These are phyloP conservation scores for Paratilapia polleni DNA, from an alignment of 2,113 vertebrate genomes.

Conservation along the genomic window DNA sequence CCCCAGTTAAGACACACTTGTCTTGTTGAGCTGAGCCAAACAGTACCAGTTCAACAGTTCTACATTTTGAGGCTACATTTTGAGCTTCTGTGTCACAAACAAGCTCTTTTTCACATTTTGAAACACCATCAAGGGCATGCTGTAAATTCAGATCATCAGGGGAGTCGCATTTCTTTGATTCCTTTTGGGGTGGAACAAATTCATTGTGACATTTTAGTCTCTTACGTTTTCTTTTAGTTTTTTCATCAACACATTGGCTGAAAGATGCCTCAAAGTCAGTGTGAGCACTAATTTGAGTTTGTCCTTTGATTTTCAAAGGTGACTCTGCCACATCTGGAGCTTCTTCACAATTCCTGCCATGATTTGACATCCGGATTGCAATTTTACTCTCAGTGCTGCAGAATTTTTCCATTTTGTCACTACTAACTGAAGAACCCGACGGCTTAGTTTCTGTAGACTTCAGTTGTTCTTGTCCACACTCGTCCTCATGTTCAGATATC, in stretches of 20 bases:
- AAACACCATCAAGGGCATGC: background rate
- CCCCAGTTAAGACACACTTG: background rate
- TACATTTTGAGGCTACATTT: background rate
- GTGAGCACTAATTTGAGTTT: background rate
- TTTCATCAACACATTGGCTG: background rate
- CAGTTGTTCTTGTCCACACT: background rate
- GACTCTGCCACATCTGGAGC: background rate
- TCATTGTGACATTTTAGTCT: background rate
- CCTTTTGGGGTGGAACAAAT: background rate
- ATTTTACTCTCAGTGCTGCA: background rate
- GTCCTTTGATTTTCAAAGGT: background rate
- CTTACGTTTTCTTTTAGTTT: background rate
- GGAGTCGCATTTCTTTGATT: background rate
- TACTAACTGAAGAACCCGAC: background rate
- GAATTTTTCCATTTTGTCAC: background rate
- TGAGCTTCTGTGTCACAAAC: background rate
- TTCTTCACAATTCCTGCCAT: background rate
- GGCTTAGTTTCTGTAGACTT: background rate
- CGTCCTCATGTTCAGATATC: background rate
- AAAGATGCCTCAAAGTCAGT: background rate
- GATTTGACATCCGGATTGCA: background rate
- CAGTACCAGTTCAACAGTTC: conserved; percentile 51
- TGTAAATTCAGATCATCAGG: background rate
- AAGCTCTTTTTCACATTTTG: background rate
- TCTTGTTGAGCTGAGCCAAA: conserved; percentile 60